Evolutionary conservation across 1,140 invertebrate species (phyloP), one percentile per base, ranked within the genome.

Genomic region (Andrena cerasifolii): DNA sequence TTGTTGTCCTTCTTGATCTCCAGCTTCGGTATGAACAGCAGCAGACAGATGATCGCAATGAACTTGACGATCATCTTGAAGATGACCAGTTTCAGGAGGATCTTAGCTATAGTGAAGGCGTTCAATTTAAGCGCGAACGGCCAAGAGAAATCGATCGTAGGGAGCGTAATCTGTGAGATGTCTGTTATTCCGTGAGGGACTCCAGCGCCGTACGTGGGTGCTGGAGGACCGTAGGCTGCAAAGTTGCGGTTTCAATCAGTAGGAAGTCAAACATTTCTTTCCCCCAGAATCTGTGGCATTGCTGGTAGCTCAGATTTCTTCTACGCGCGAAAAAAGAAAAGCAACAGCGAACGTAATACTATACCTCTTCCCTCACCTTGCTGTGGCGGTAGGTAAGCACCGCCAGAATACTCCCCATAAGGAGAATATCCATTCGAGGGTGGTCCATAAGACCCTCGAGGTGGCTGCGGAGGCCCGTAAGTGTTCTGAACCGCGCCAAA

Each of bases 51-150:
- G 1, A 96, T 90, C 0, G 95, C 96, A 45, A 96, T 94, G 87
- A 96, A 96, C 86, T 96, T 96, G 21, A 96, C 95, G 61, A 96
- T 95, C 90, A 96, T 95, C 88, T 96, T 96, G 83, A 96, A 96
- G 77, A 96, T 95, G 1, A 96, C 91, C 8, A 96, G 85, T 87
- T 96, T 96, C 12, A 96, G 87, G 53, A 96, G 72, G 53, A 96
- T 94, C 89, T 96, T 96, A 0, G 95, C 95, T n/a, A 96, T 83
- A 0, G 95, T 96, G 53, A 95, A 92, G 6, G 96, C 93, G 84
- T 95, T 95, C n/a, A 96, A 84, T 91, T 96, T 96, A 7, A 95
- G 66, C 0, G 89, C 87, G 24, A 91, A 85, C 5, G 91, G 91
- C 89, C 89, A 90, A 3, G 86, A 82, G 3, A 92, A 73, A 18